A percentile compares a stretch with the other conserved stretches of the same genome.
These are phyloP conservation scores for Ophion ellenae DNA, from an alignment of 2,888 invertebrate species.

Conservation along the genomic window DNA sequence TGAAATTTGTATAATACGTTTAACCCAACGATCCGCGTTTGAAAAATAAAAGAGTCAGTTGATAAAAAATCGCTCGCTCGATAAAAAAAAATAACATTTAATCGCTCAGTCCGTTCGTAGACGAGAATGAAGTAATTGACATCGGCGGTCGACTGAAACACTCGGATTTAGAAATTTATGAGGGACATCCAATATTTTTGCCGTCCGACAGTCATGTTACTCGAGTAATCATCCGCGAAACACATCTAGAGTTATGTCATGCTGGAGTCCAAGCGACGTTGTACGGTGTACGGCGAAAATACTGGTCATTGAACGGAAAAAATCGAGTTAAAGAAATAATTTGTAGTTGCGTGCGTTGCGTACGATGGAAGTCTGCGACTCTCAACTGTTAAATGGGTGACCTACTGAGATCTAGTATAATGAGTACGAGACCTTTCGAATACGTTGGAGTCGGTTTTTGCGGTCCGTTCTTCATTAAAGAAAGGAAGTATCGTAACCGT, in stretches of 20 bases:
- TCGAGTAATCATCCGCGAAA: slow-evolving; percentile 63
- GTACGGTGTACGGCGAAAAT: slow-evolving; percentile 44
- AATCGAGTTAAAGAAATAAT: slow-evolving; percentile 67
- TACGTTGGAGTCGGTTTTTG: slow-evolving; percentile 71
- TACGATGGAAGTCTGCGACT: slow-evolving; percentile 59
- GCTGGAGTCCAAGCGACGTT: slow-evolving; percentile 66
- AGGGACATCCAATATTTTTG: slow-evolving; percentile 68
- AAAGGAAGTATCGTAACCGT: slow-evolving; percentile 50
- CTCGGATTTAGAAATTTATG: slow-evolving; percentile 51
- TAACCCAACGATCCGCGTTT: neutral
- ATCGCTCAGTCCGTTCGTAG: slow-evolving; percentile 67
- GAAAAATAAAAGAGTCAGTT: neutral
- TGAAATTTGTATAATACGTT: neutral
- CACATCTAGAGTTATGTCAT: slow-evolving; percentile 66
- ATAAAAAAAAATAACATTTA: slow-evolving; percentile 37
- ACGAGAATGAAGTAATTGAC: slow-evolving; percentile 63
- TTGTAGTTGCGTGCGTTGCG: slow-evolving; percentile 67
- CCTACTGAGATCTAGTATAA: slow-evolving; percentile 67
- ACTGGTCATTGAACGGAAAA: slow-evolving; percentile 70
- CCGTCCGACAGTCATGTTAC: slow-evolving; percentile 68
- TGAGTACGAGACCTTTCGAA: slow-evolving; percentile 66
- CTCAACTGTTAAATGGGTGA: slow-evolving; percentile 70
- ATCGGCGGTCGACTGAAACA: slow-evolving; percentile 67
- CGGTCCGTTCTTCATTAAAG: slow-evolving; percentile 71
- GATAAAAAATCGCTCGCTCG: neutral